Evolutionary conservation across 2,888 invertebrate species (phyloP).

Genomic region (Microctonus aethiopoides): DNA sequence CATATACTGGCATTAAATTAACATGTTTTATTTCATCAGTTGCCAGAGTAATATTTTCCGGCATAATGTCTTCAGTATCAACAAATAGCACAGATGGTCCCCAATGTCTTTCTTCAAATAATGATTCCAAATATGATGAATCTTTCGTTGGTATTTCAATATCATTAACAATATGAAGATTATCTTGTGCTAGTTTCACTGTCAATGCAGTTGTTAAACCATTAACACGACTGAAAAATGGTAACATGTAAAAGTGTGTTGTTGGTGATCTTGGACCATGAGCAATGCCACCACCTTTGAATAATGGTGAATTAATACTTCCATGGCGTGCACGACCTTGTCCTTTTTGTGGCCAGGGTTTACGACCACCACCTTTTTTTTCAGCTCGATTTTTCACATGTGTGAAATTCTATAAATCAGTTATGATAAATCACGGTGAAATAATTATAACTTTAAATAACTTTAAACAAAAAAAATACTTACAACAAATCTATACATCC

Average conservation of each 20-base stretch:
- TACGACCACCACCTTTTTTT: conserved; percentile 87
- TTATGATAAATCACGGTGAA: no score
- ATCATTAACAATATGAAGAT: conserved; percentile 89
- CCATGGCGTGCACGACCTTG: conserved; percentile 91
- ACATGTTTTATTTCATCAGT: conserved; percentile 82
- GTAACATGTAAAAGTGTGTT: conserved; percentile 93
- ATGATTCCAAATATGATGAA: conserved; percentile 79
- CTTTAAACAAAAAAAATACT: conserved; percentile 52
- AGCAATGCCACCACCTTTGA: conserved; percentile 82
- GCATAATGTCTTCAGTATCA: conserved; percentile 91
- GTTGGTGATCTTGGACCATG: conserved; percentile 94
- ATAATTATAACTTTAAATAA: no score
- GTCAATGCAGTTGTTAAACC: conserved; percentile 89
- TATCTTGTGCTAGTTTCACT: conserved; percentile 94
- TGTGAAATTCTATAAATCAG: conserved; percentile 74
- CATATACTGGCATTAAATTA: conserved; percentile 95
- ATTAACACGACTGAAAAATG: conserved; percentile 78
- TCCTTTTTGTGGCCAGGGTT: conserved; percentile 99
- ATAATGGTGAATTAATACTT: conserved; percentile 90
- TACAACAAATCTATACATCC: conserved; percentile 81
- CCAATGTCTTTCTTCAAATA: conserved; percentile 90
- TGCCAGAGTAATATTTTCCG: conserved; percentile 87
- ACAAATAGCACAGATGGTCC: conserved; percentile 95
- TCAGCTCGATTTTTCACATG: conserved; percentile 85
- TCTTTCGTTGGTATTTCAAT: conserved; percentile 89